Conservation (phyloP, 2,888 invertebrate species). For the Trisateles emortualis region DNA sequence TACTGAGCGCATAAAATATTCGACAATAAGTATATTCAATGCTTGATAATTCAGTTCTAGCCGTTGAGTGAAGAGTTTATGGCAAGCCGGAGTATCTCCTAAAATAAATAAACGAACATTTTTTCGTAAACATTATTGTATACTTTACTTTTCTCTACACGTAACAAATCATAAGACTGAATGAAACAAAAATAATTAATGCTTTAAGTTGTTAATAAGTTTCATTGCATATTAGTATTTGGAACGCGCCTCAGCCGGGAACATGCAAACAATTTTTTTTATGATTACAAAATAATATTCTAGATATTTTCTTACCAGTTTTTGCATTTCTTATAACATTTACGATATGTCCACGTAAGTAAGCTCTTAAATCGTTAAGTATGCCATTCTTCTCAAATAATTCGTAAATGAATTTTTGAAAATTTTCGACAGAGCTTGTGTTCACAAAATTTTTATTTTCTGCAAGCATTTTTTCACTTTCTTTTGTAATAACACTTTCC, state of each 20-base stretch:
- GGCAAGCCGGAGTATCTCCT: conserved; percentile 71
- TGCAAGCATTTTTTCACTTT: conserved; percentile 24
- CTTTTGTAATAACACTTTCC: conserved; percentile 52
- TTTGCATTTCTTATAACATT: conserved; percentile 83
- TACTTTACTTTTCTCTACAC: too few relatives aligned
- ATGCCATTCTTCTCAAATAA: conserved; percentile 88
- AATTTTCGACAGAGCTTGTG: conserved; percentile 76
- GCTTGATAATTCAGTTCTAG: conserved; percentile 86
- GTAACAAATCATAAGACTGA: too few relatives aligned
- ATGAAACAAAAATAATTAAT: background rate
- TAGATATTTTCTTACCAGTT: conserved; percentile 57
- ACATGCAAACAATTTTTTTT: too few relatives aligned
- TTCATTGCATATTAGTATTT: too few relatives aligned
- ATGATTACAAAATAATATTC: too few relatives aligned
- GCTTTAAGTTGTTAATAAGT: background rate
- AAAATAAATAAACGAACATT: conserved; percentile 26
- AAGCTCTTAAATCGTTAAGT: conserved; percentile 85
- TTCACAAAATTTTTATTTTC: conserved; percentile 48
- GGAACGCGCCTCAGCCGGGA: too few relatives aligned
- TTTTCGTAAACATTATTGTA: too few relatives aligned
- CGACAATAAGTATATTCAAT: conserved; percentile 87
- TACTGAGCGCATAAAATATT: conserved; percentile 85
- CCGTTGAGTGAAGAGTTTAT: conserved; percentile 74
- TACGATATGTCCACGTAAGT: conserved; percentile 87
- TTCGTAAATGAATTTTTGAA: conserved; percentile 85